Conservation (phyloP, 2,113 vertebrate species). For the Bombycilla garrulus region DNA sequence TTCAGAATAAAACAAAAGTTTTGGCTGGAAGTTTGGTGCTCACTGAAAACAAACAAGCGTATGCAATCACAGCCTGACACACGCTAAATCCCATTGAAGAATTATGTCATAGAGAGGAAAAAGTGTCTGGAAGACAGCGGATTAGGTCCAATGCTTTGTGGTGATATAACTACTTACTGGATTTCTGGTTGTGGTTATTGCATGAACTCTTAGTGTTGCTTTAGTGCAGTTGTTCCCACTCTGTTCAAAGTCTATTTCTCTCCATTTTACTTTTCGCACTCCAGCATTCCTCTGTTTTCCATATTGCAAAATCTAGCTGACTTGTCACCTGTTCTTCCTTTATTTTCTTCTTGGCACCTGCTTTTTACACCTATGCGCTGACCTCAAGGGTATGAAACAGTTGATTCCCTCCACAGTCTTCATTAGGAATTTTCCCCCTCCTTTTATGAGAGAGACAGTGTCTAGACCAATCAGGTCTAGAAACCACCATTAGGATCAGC, state of each 20-base stretch:
- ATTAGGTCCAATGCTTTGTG: background rate
- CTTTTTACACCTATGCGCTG: background rate
- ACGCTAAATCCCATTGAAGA: background rate
- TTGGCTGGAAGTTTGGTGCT: background rate
- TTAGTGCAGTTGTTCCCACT: background rate
- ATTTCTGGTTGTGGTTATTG: background rate
- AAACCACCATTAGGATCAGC: background rate
- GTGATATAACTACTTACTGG: background rate
- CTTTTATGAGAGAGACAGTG: background rate
- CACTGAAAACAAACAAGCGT: background rate
- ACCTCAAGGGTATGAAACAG: background rate
- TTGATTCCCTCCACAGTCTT: background rate
- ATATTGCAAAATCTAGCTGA: background rate
- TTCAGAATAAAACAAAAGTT: slow-evolving; percentile 33
- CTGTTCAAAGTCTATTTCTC: background rate
- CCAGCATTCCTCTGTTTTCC: background rate
- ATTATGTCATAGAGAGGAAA: background rate
- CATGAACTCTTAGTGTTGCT: background rate
- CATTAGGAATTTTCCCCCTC: background rate
- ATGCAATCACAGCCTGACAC: background rate
- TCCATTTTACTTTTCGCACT: background rate
- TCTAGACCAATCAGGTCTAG: background rate
- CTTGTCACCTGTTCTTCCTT: background rate
- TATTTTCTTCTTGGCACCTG: background rate
- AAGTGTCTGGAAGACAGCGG: background rate